phyloP scores from a whole-genome alignment of 2,797 vertebrate species.

The Brachyalestes nurse region DNA sequence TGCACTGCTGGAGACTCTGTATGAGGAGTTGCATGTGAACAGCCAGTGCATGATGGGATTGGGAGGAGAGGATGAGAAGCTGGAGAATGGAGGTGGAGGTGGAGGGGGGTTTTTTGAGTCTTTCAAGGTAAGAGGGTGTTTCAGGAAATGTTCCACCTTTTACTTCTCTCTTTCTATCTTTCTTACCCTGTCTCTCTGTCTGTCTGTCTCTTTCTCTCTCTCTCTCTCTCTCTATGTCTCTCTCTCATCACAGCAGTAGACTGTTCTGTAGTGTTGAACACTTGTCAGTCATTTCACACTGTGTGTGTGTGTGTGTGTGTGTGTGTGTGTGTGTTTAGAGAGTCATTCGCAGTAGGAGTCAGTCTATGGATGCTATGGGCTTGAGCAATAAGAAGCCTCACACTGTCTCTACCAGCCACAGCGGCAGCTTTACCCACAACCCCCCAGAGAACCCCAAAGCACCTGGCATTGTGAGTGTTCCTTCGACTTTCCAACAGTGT shows the following conservation, averaged over 20 bases:
- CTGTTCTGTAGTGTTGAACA: not conserved
- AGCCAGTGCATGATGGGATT: constrained; percentile 96
- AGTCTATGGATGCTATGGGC: constrained; percentile 89
- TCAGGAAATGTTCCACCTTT: constrained; percentile 28
- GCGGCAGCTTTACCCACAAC: constrained; percentile 85
- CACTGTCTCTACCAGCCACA: constrained; percentile 88
- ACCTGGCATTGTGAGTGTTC: constrained; percentile 89
- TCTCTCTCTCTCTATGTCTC: not conserved
- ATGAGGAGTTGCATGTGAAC: constrained; percentile 91
- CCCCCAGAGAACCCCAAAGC: constrained; percentile 86
- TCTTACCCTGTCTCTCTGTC: not conserved
- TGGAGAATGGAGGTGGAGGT: constrained; percentile 86
- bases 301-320: constrained; percentile 17
- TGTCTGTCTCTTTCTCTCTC: not conserved
- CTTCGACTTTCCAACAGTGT: not conserved
- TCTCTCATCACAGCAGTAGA: not conserved
- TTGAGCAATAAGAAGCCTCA: constrained; percentile 87
- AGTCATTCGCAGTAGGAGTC: constrained; percentile 90
- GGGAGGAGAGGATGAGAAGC: constrained; percentile 88
- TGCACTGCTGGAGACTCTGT: constrained; percentile 90
- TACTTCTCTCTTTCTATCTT: not conserved
- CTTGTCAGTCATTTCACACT: not conserved
- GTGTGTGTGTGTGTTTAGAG: constrained; percentile 73
- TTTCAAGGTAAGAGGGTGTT: constrained; percentile 85
- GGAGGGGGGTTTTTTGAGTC: constrained; percentile 89